Evolutionary conservation across 2,113 vertebrate species (phyloP), one percentile per base, ranked within the genome.

Genomic region (Callithrix jacchus): DNA sequence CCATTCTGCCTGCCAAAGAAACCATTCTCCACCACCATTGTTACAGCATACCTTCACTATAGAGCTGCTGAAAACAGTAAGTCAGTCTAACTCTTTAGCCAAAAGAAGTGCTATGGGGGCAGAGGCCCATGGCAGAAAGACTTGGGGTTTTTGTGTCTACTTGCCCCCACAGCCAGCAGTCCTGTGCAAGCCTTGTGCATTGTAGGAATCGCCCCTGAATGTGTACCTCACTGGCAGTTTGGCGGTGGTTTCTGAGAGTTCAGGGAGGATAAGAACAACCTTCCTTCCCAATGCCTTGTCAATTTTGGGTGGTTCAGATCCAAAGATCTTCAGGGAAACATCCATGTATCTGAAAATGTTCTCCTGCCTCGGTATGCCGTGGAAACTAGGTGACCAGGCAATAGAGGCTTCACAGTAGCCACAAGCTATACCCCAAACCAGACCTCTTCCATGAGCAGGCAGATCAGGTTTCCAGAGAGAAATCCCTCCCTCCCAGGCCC

Each of bases 271-370:
- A 17, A 93, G 42, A n/a, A 82, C 18, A 86, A 42, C 27, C 13
- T 18, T 73, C 27, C 25, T 8, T 80, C 18, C 13, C 76, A 74
- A 27, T 23, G 74, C 30, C 64, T 16, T 4, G 6, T 90, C 79
- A 90, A n/a, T 68, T 77, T 70, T 21, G 45, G 40, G 47, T 82
- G 52, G 37, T 61, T 92, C 56, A 58, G 89, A 89, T 16, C 74
- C 64, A 49, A 56, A 87, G 49, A 77, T 81, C 73, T 92, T 85
- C 56, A 73, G n/a, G 76, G 77, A 92, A 96, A 87, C 6, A 87
- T 58, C 20, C 8, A 32, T 64, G 21, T 52, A 76, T 20, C 9
- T 40, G 11, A 12, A 92, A 93, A 30, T 93, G 37, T n/a, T 83
- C 49, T 61, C 35, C n/a, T 96, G 30, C 35, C 37, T 85, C 87